Evolutionary conservation across 2,888 invertebrate genomes (phyloP).

Genomic region (Mayetiola destructor): DNA sequence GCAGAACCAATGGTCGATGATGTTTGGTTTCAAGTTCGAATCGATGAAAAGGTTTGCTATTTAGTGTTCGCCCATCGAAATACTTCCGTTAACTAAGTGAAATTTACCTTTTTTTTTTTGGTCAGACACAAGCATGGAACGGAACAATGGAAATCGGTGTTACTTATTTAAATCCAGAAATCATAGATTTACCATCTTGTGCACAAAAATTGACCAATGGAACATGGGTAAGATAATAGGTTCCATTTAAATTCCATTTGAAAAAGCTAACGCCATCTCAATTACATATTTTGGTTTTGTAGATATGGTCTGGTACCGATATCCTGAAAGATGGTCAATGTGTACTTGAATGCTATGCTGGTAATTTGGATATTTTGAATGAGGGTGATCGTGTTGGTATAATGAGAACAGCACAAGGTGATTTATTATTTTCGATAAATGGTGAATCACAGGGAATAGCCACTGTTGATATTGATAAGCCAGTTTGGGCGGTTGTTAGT

Average conservation of each 20-base stretch:
- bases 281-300: conserved; percentile 10
- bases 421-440: conserved; percentile 77
- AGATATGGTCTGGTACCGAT: conserved; percentile 77
- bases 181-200: conserved; percentile 54
- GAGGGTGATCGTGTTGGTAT: conserved; percentile 77
- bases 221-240: conserved; percentile 51
- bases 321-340: conserved; percentile 74
- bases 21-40: conserved; percentile 70
- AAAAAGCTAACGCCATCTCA: background rate
- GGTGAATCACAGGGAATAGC: conserved; percentile 80
- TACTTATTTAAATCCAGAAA: conserved; percentile 52
- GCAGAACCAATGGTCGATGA: conserved; percentile 66
- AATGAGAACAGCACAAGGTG: conserved; percentile 64
- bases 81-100: background rate
- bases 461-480: conserved; percentile 55
- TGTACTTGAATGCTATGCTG: conserved; percentile 69
- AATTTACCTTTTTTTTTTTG: conserved; percentile 5
- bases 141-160: conserved; percentile 65
- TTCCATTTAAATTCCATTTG: background rate
- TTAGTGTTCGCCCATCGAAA: conserved; percentile 14
- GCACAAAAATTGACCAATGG: conserved; percentile 65
- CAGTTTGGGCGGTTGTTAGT: conserved; percentile 63
- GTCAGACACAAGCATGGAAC: conserved; percentile 63
- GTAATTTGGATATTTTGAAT: conserved; percentile 64
- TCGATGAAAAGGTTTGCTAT: conserved; percentile 66